These are phyloP conservation scores for Poeciliopsis presidionis DNA, from an alignment of 2,797 vertebrate genomes.

Conservation along the genomic window DNA sequence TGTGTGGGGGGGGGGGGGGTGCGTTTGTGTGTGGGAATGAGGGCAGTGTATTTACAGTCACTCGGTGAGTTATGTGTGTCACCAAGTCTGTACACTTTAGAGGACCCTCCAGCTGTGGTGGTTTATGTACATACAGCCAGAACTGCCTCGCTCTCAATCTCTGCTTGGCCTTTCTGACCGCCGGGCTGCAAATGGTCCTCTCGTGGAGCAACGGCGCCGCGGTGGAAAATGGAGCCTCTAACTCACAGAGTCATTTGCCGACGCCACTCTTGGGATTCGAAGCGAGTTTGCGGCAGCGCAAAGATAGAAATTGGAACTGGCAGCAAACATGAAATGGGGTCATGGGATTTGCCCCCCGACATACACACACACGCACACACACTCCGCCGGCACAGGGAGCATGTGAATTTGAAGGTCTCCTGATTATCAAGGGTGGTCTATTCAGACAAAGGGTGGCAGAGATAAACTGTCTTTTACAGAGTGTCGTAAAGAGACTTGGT, in stretches of 20 bases:
- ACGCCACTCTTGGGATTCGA: constrained; percentile 83
- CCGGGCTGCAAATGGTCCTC: constrained; percentile 75
- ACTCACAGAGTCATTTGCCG: constrained; percentile 83
- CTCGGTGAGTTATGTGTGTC: constrained; percentile 62
- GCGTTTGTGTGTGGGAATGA: constrained; percentile 41
- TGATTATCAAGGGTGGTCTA: constrained; percentile 42
- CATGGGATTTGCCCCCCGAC: constrained; percentile 69
- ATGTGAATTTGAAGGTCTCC: constrained; percentile 31
- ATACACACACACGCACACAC: constrained; percentile 32
- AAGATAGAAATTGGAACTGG: constrained; percentile 82
- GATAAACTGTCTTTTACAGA: constrained; percentile 20
- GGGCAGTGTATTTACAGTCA: constrained; percentile 42
- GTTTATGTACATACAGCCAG: constrained; percentile 68
- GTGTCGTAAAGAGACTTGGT: constrained; percentile 8
- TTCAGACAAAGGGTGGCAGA: constrained; percentile 37
- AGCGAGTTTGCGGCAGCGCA: constrained; percentile 73
- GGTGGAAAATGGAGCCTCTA: constrained; percentile 88
- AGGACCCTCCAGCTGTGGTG: constrained; percentile 62
- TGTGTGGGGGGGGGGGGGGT: too few relatives aligned
- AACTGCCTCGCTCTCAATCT: constrained; percentile 72
- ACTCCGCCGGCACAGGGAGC: constrained; percentile 21
- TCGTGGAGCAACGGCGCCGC: constrained; percentile 77
- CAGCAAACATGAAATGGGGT: constrained; percentile 80
- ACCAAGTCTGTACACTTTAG: constrained; percentile 49
- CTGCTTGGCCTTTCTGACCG: constrained; percentile 57